Evolutionary conservation across 2,888 invertebrate genomes (phyloP).

Genomic region (Perithous albicinctus): DNA sequence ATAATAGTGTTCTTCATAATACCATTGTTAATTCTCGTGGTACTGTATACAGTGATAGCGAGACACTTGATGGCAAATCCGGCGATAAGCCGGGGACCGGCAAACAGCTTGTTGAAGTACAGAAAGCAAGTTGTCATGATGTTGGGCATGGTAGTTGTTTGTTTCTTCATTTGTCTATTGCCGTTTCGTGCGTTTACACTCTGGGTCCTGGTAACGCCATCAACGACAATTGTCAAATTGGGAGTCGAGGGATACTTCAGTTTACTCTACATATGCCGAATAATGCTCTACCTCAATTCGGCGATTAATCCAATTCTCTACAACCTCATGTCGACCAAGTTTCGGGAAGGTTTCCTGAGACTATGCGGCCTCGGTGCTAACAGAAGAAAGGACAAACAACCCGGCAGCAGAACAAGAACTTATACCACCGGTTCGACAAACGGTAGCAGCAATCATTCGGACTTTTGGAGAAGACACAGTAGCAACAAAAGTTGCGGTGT

Average conservation of each 20-base stretch:
- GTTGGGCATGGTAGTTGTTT: conserved; percentile 95
- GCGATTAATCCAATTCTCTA: conserved; percentile 96
- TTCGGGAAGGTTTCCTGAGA: conserved; percentile 92
- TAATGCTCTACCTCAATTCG: conserved; percentile 95
- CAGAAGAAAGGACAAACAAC: conserved; percentile 71
- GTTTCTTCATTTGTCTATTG: conserved; percentile 95
- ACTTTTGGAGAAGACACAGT: conserved; percentile 88
- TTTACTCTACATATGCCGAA: conserved; percentile 93
- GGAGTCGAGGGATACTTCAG: conserved; percentile 94
- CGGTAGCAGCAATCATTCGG: conserved; percentile 79
- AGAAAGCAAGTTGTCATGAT: conserved; percentile 94
- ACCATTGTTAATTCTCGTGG: conserved; percentile 92
- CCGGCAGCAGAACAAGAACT: conserved; percentile 74
- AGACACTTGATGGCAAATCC: conserved; percentile 93
- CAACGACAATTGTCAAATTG: conserved; percentile 88
- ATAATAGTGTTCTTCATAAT: conserved; percentile 94
- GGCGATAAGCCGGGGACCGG: conserved; percentile 88
- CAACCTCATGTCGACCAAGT: conserved; percentile 96
- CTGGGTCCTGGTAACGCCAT: conserved; percentile 93
- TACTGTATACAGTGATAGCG: conserved; percentile 94
- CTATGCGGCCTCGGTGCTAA: conserved; percentile 85
- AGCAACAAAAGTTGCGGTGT: conserved; percentile 81
- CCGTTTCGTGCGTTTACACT: conserved; percentile 95
- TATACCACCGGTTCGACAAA: conserved; percentile 80
- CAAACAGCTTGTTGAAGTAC: conserved; percentile 89